Evolutionary conservation across 2,888 invertebrate genomes (phyloP).

Genomic region (Anaspis maculata): DNA sequence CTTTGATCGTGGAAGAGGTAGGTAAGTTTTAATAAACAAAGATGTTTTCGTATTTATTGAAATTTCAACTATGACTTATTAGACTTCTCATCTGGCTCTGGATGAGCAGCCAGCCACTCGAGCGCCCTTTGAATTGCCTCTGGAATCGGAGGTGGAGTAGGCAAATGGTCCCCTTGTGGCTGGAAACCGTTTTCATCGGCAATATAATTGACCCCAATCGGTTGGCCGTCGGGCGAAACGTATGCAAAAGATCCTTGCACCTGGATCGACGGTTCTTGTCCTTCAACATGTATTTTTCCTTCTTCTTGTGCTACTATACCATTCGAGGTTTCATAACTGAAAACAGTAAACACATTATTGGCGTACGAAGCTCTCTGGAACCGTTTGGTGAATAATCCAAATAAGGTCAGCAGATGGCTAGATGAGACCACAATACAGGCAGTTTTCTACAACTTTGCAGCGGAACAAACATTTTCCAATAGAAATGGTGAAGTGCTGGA

Average conservation of each 20-base stretch:
- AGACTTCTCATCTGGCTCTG: neutral
- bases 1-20: no score
- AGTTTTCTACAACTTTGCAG: no score
- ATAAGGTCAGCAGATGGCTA: neutral
- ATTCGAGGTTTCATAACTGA: constrained; percentile 53
- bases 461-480: no score
- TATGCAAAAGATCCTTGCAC: constrained; percentile 46
- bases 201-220: constrained; percentile 43
- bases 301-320: constrained; percentile 54
- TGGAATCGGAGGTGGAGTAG: constrained; percentile 42
- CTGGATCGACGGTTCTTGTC: constrained; percentile 40
- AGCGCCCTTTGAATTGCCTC: constrained; percentile 49
- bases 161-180: constrained; percentile 42
- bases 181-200: constrained; percentile 52
- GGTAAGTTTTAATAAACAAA: no score
- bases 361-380: neutral
- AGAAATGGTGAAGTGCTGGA: no score
- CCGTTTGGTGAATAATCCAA: neutral
- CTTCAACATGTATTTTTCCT: constrained; percentile 46
- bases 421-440: neutral
- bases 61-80: no score
- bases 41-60: no score
- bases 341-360: constrained; percentile 9
- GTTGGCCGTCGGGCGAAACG: constrained; percentile 51
- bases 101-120: constrained; percentile 40